Conservation (phyloP, 2,888 invertebrate species). For the Bombyx huttoni region DNA sequence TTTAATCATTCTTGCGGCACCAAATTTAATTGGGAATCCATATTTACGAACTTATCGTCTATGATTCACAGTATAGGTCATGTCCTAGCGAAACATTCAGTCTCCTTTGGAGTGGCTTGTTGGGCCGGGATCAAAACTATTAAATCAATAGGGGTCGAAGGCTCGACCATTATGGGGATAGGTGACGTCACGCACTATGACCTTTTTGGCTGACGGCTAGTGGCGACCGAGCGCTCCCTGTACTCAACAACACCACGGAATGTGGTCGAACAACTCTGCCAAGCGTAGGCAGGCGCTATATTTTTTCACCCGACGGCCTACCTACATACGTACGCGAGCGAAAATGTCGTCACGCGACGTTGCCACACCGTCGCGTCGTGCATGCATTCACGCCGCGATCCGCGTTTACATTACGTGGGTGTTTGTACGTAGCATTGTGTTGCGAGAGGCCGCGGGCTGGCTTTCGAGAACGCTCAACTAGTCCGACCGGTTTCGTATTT, state of each 20-base stretch:
- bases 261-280: slow-evolving; percentile 66
- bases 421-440: slow-evolving; percentile 45
- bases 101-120: neutral
- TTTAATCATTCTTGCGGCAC: no score
- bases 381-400: slow-evolving; percentile 50
- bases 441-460: slow-evolving; percentile 65
- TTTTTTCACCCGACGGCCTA: slow-evolving; percentile 64
- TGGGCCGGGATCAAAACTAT: slow-evolving; percentile 8
- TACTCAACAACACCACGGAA: slow-evolving; percentile 65
- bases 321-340: slow-evolving; percentile 69
- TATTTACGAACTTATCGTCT: no score
- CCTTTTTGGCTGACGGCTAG: slow-evolving; percentile 62
- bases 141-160: slow-evolving; percentile 17
- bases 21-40: no score
- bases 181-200: slow-evolving; percentile 63
- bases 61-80: no score
- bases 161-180: slow-evolving; percentile 55
- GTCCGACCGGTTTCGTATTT: slow-evolving; percentile 68
- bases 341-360: slow-evolving; percentile 75
- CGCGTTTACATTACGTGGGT: slow-evolving; percentile 59
- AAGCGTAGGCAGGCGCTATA: slow-evolving; percentile 67
- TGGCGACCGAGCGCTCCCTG: slow-evolving; percentile 41
- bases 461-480: slow-evolving; percentile 70
- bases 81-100: no score
- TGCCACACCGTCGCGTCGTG: slow-evolving; percentile 63